Evolutionary conservation across 2,888 invertebrate genomes (phyloP).

Genomic region (Heliothis peltigera): DNA sequence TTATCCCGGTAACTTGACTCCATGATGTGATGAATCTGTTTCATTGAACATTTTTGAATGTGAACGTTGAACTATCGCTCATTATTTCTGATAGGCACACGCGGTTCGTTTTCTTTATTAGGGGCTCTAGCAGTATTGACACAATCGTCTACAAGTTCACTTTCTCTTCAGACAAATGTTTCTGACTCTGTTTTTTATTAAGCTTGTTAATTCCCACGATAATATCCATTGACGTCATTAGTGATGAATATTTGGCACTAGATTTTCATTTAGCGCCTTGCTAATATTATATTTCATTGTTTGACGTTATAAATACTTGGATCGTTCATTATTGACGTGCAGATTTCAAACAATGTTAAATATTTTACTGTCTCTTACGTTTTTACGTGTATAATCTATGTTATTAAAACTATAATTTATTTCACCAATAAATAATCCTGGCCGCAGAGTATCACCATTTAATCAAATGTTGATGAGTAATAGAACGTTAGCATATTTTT

Average conservation of each 20-base stretch:
- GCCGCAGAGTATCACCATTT: constrained; percentile 15
- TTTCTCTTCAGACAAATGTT: constrained; percentile 2
- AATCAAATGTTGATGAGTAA: constrained; percentile 44
- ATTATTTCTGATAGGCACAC: not conserved
- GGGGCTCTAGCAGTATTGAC: not conserved
- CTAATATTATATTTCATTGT: constrained; percentile 17
- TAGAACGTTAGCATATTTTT: constrained; percentile 52
- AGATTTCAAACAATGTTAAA: constrained; percentile 14
- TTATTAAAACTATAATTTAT: constrained; percentile 5
- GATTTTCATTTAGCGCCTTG: constrained; percentile 27
- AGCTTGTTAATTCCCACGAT: constrained; percentile 7
- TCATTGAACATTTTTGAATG: too few relatives aligned
- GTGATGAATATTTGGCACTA: constrained; percentile 45
- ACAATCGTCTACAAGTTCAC: not conserved
- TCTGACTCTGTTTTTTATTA: constrained; percentile 10
- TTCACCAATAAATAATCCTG: not conserved
- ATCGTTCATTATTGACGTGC: constrained; percentile 1
- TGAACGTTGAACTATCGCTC: too few relatives aligned
- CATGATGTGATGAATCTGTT: too few relatives aligned
- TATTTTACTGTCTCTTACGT: not conserved
- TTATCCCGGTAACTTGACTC: too few relatives aligned
- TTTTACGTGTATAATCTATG: not conserved
- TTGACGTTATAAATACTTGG: constrained; percentile 18
- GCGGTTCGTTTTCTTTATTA: not conserved
- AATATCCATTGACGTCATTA: constrained; percentile 40